Conservation (phyloP, 2,888 invertebrate species). For the Calliphora vomitoria region DNA sequence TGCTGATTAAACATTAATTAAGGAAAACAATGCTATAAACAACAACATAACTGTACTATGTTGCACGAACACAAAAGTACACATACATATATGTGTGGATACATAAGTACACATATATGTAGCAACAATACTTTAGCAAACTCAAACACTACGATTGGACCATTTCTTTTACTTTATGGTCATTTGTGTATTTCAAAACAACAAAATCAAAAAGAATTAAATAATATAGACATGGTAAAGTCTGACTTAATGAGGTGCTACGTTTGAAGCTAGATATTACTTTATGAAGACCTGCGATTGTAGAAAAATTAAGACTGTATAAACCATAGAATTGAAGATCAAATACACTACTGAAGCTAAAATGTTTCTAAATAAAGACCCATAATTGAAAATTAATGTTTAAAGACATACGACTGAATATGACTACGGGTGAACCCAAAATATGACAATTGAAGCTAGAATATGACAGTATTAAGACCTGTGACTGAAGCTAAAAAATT, state of each 20-base stretch:
- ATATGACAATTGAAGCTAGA: too few relatives aligned
- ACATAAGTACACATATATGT: neutral
- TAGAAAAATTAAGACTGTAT: too few relatives aligned
- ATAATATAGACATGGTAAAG: neutral
- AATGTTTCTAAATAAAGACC: too few relatives aligned
- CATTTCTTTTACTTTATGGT: slow-evolving; percentile 65
- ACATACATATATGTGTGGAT: neutral
- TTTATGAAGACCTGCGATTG: too few relatives aligned
- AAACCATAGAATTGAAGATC: too few relatives aligned
- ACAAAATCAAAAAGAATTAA: slow-evolving; percentile 2
- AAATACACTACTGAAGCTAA: too few relatives aligned
- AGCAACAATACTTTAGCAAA: slow-evolving; percentile 47
- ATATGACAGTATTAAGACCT: too few relatives aligned
- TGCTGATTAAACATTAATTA: slow-evolving; percentile 85
- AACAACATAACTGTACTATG: slow-evolving; percentile 70
- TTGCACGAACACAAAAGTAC: slow-evolving; percentile 6
- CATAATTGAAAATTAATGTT: too few relatives aligned
- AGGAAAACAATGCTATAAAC: slow-evolving; percentile 82
- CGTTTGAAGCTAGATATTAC: too few relatives aligned
- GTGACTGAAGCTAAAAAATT: too few relatives aligned
- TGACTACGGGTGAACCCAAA: too few relatives aligned
- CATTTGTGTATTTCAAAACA: slow-evolving; percentile 70
- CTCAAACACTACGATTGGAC: slow-evolving; percentile 57
- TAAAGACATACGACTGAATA: too few relatives aligned
- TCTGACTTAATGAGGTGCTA: neutral